A percentile compares a stretch with the other conserved stretches of the same genome.
Conservation (phyloP, 1,140 invertebrate species). For the Rhagoletis zephyria region DNA sequence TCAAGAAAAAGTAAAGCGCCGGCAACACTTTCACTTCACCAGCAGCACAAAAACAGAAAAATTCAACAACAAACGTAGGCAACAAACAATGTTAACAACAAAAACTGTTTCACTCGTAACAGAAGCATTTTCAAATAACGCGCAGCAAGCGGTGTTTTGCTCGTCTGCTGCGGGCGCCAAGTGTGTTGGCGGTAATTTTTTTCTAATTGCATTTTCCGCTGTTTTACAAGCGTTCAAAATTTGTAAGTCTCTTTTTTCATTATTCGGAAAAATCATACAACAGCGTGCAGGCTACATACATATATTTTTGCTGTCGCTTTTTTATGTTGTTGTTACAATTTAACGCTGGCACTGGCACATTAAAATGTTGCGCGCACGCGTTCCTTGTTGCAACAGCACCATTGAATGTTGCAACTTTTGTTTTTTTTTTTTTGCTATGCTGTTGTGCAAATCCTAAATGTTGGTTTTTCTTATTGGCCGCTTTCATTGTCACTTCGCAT, state of each 20-base stretch:
- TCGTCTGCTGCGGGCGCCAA: conserved; percentile 35
- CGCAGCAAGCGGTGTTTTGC: neutral
- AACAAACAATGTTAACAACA: conserved; percentile 61
- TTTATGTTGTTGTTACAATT: conserved; percentile 22
- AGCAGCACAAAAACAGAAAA: conserved; percentile 56
- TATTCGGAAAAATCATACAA: neutral
- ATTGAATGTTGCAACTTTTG: neutral
- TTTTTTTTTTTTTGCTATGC: conserved; percentile 1
- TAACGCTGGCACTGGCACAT: neutral
- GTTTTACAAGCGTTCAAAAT: conserved; percentile 20
- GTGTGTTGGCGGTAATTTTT: conserved; percentile 48
- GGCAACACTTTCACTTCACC: conserved; percentile 72
- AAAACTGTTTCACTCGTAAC: conserved; percentile 9
- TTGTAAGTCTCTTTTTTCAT: conserved; percentile 7
- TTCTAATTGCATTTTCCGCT: conserved; percentile 45
- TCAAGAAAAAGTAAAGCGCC: conserved; percentile 55
- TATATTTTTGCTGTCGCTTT: neutral
- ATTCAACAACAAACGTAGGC: conserved; percentile 56
- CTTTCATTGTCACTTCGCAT: conserved; percentile 50
- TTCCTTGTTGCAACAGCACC: neutral
- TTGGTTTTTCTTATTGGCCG: neutral
- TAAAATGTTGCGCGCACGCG: conserved; percentile 45
- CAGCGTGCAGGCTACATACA: neutral
- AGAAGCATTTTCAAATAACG: neutral
- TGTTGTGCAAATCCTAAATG: neutral